Evolutionary conservation across 2,888 invertebrate species (phyloP).

Genomic region (Pyrrhia umbra): DNA sequence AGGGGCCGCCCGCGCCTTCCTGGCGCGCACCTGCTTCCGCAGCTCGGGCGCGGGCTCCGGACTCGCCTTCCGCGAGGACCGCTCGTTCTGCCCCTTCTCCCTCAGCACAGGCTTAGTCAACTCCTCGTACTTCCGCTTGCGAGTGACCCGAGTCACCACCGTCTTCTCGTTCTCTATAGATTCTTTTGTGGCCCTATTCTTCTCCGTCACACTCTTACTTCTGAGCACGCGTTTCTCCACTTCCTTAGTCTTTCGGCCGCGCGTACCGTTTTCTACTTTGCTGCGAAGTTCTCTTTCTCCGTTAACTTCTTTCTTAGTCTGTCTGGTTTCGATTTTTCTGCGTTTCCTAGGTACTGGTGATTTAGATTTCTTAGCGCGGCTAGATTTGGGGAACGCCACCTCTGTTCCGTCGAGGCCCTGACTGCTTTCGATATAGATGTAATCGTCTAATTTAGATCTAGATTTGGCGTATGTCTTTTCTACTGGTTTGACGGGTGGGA

Average conservation of each 20-base stretch:
- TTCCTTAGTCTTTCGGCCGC: constrained; percentile 37
- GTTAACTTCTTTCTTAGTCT: constrained; percentile 65
- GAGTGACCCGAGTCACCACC: constrained; percentile 70
- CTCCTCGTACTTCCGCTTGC: constrained; percentile 82
- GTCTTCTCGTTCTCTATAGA: constrained; percentile 86
- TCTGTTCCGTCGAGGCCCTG: constrained; percentile 81
- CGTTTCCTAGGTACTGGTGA: constrained; percentile 83
- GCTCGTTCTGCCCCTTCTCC: constrained; percentile 85
- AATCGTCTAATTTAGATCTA: constrained; percentile 83
- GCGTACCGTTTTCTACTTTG: constrained; percentile 65
- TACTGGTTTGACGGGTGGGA: constrained; percentile 82
- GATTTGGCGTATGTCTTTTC: constrained; percentile 85
- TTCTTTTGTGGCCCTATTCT: constrained; percentile 79
- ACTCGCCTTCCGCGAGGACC: constrained; percentile 71
- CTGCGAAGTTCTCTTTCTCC: constrained; percentile 70
- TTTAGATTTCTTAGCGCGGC: constrained; percentile 71
- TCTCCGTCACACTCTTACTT: constrained; percentile 65
- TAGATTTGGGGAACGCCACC: constrained; percentile 79
- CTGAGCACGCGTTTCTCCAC: constrained; percentile 63
- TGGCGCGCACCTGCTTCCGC: constrained; percentile 77
- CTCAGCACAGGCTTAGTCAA: constrained; percentile 79
- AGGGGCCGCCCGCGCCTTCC: constrained; percentile 66
- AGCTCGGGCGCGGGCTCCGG: constrained; percentile 55
- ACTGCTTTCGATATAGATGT: constrained; percentile 84
- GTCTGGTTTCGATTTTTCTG: constrained; percentile 78